These are phyloP conservation scores for Eucidaris tribuloides DNA, from an alignment of 35 echinoderm and acorn worm species.

Conservation along the genomic window DNA sequence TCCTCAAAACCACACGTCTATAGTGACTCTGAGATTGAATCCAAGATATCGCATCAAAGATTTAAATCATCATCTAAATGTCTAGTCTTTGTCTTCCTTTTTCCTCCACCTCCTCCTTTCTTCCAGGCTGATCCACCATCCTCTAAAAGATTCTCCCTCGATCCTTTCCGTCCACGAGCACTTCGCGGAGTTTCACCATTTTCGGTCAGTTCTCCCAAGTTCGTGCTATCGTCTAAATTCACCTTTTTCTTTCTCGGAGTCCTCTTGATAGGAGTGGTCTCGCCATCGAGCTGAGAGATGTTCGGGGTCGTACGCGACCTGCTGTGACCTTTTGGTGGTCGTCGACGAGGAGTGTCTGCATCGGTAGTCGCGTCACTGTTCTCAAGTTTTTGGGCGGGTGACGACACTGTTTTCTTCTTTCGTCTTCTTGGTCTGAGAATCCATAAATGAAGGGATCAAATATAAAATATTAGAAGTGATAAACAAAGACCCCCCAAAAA, in stretches of 20 bases:
- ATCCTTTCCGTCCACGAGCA: slow-evolving; percentile 6
- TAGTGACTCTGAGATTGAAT: too few relatives aligned
- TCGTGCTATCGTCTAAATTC: not conserved
- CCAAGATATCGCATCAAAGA: too few relatives aligned
- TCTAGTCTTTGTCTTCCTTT: slow-evolving; percentile 45
- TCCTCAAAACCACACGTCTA: too few relatives aligned
- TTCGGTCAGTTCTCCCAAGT: not conserved
- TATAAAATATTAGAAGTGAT: too few relatives aligned
- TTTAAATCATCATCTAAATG: slow-evolving; percentile 38
- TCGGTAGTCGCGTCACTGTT: slow-evolving; percentile 4
- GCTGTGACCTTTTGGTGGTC: slow-evolving; percentile 9
- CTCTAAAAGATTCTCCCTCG: not conserved
- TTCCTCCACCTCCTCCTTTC: slow-evolving; percentile 38
- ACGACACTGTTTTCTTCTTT: slow-evolving; percentile 39
- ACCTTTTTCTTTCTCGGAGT: slow-evolving; percentile 10
- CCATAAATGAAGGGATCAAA: not conserved
- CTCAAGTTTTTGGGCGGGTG: not conserved
- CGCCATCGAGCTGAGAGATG: not conserved
- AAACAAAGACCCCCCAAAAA: not conserved
- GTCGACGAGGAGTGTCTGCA: slow-evolving; percentile 11
- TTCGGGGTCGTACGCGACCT: not conserved
- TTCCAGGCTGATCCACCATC: not conserved
- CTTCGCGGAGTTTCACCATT: not conserved
- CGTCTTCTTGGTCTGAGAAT: slow-evolving; percentile 21
- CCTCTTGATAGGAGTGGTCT: slow-evolving; percentile 10